Evolutionary conservation across 2,113 vertebrate genomes (phyloP).

Genomic region (Glareola pratincola): DNA sequence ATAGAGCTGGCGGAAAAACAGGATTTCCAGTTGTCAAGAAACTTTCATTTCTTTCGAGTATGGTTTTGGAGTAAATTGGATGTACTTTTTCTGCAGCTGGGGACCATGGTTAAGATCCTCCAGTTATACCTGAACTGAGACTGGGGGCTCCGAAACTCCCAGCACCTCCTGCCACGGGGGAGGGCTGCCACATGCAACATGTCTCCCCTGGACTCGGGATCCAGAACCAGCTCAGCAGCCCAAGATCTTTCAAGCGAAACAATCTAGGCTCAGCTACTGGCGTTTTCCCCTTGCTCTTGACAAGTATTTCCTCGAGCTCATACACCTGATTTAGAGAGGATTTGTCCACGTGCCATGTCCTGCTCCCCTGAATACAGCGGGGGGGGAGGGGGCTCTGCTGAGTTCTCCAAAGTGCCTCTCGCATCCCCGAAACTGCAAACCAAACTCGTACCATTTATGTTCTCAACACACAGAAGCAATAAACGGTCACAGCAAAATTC

Average conservation of each 20-base stretch:
- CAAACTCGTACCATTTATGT: background rate
- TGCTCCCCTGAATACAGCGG: background rate
- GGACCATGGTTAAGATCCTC: background rate
- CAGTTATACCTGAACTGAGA: background rate
- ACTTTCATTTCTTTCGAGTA: background rate
- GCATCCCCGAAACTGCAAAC: background rate
- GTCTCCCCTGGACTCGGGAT: background rate
- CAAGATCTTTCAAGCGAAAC: background rate
- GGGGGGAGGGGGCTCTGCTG: background rate
- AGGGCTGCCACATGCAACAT: background rate
- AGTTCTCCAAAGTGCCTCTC: background rate
- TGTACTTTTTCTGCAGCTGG: background rate
- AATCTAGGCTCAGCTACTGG: background rate
- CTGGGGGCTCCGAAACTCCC: background rate
- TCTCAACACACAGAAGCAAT: background rate
- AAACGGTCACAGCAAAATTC: background rate
- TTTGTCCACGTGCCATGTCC: background rate
- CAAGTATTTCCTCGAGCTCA: background rate
- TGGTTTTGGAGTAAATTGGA: background rate
- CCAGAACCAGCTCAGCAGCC: background rate
- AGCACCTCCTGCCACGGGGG: background rate
- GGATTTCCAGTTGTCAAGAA: constrained; percentile 40
- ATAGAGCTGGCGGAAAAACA: constrained; percentile 1
- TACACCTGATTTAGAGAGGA: background rate
- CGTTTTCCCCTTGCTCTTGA: background rate